Conservation (phyloP, 92 coral and sea anemone species). For the Siderastrea radians region DNA sequence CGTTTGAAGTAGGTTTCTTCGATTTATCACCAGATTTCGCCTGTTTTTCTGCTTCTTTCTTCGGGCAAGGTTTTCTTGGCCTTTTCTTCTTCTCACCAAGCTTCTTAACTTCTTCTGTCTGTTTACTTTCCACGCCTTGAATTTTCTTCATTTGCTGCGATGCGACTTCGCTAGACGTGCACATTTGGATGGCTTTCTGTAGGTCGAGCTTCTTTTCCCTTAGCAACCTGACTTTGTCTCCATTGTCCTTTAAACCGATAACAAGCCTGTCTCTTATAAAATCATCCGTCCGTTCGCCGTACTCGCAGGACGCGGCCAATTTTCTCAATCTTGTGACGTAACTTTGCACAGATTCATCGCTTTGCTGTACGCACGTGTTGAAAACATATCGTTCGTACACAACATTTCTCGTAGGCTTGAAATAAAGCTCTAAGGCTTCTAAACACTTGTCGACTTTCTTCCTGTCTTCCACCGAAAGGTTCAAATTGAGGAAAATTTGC, state of each 20-base stretch:
- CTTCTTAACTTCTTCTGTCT: conserved; percentile 34
- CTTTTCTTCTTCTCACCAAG: conserved; percentile 8
- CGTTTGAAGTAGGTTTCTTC: background rate
- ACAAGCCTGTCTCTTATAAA: conserved; percentile 66
- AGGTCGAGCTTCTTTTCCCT: conserved; percentile 52
- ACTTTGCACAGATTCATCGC: conserved; percentile 53
- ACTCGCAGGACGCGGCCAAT: conserved; percentile 45
- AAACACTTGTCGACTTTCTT: conserved; percentile 20
- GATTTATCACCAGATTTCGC: background rate
- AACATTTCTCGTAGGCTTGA: conserved; percentile 66
- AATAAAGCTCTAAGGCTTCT: conserved; percentile 48
- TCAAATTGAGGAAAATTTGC: conserved; percentile 29
- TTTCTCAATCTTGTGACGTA: conserved; percentile 58
- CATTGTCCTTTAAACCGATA: conserved; percentile 51
- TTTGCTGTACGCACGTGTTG: conserved; percentile 57
- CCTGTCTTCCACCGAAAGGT: conserved; percentile 25
- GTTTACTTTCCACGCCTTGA: conserved; percentile 9
- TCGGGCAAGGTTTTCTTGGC: no score
- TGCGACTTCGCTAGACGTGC: conserved; percentile 55
- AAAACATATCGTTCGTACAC: conserved; percentile 48
- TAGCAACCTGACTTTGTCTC: conserved; percentile 59
- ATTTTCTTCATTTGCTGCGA: conserved; percentile 45
- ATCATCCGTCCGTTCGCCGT: conserved; percentile 61
- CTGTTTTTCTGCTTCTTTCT: no score
- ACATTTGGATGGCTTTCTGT: conserved; percentile 62